These are phyloP conservation scores for Pseudochirops cupreus DNA, from an alignment of 2,797 vertebrate genomes.

Conservation along the genomic window DNA sequence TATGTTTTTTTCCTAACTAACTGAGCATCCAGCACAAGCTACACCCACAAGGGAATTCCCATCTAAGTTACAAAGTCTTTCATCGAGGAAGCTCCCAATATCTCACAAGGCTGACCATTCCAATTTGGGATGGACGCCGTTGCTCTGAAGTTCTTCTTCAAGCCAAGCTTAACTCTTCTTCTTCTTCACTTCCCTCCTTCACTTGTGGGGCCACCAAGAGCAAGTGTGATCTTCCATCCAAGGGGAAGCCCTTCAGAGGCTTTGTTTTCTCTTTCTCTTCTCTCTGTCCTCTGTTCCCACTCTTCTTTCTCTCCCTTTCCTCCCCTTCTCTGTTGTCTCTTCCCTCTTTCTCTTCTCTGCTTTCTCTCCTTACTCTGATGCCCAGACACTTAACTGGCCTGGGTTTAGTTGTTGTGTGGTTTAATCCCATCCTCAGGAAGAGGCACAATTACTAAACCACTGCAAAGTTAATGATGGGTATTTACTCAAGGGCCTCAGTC, in stretches of 20 bases:
- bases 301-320: background rate
- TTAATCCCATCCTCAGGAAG: constrained; percentile 84
- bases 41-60: background rate
- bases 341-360: constrained; percentile 34
- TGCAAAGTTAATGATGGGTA: constrained; percentile 84
- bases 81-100: no score
- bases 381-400: constrained; percentile 80
- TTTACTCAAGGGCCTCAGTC: constrained; percentile 80
- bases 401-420: constrained; percentile 82
- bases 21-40: background rate
- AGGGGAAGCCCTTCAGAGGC: no score
- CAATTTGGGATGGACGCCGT: no score
- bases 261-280: background rate
- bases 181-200: no score
- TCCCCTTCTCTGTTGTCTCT: constrained; percentile 4
- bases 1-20: background rate
- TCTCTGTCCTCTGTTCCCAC: background rate
- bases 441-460: constrained; percentile 86
- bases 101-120: no score
- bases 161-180: no score
- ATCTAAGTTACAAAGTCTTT: background rate
- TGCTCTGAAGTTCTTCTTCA: no score
- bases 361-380: constrained; percentile 70
- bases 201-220: no score
- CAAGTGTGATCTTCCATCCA: no score